These are phyloP conservation scores for Neodiprion pinetum DNA, from an alignment of 1,140 invertebrate genomes.

Conservation along the genomic window DNA sequence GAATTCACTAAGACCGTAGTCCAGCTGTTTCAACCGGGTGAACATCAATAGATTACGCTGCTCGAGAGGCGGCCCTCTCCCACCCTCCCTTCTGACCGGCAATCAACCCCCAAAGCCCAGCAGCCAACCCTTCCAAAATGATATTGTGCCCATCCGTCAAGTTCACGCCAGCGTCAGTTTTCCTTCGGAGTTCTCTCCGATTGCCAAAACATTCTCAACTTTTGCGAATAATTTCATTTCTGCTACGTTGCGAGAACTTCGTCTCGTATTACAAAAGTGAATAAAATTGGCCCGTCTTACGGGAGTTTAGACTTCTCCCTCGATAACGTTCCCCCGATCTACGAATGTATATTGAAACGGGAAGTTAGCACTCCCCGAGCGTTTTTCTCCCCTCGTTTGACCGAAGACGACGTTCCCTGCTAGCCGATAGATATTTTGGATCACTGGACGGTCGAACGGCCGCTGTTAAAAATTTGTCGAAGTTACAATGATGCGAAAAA, in stretches of 20 bases:
- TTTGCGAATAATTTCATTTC: background rate
- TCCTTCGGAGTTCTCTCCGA: background rate
- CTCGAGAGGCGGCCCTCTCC: background rate
- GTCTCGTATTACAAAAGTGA: no score
- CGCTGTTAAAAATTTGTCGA: no score
- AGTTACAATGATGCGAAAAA: no score
- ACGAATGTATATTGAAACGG: no score
- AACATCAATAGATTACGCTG: constrained; percentile 11
- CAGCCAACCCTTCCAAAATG: background rate
- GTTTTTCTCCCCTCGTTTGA: no score
- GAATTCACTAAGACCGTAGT: constrained; percentile 8
- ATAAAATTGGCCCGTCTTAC: no score
- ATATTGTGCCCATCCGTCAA: background rate
- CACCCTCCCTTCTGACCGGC: background rate
- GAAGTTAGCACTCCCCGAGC: no score
- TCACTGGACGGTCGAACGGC: no score
- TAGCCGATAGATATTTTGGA: no score
- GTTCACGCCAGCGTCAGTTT: background rate
- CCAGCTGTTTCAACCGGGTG: constrained; percentile 14
- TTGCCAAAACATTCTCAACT: background rate
- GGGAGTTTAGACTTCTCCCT: no score
- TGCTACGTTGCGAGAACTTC: background rate
- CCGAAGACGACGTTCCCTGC: no score
- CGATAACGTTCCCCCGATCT: no score
- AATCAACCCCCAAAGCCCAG: background rate